These are phyloP conservation scores for Ectobius pallidus DNA, from an alignment of 2,888 invertebrate species.

Conservation along the genomic window DNA sequence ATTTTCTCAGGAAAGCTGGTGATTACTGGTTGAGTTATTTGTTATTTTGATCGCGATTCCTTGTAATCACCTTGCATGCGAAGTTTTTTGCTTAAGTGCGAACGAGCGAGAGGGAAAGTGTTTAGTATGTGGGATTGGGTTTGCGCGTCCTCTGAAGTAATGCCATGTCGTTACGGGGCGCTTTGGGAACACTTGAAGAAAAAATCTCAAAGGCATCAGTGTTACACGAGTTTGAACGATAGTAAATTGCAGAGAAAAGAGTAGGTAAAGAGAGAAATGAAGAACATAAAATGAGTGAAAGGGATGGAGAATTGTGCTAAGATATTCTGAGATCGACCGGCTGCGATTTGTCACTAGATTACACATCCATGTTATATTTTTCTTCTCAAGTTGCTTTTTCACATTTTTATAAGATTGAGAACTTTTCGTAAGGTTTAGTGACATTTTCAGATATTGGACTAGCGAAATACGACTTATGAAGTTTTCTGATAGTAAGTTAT, in stretches of 20 bases:
- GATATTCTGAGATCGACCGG: conserved; percentile 25
- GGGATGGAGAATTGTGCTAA: background rate
- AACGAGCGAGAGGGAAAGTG: background rate
- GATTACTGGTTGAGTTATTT: too few relatives aligned
- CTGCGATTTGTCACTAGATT: conserved; percentile 29
- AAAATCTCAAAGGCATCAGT: conserved; percentile 21
- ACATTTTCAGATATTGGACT: too few relatives aligned
- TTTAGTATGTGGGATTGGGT: background rate
- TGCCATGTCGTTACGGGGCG: background rate
- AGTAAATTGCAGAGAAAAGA: conserved; percentile 25
- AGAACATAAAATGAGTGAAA: conserved; percentile 4
- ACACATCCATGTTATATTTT: background rate
- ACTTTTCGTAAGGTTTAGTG: too few relatives aligned
- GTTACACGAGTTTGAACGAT: conserved; percentile 21
- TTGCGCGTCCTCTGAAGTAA: background rate
- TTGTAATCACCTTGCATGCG: too few relatives aligned
- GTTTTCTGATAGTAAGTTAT: too few relatives aligned
- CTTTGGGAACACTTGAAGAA: background rate
- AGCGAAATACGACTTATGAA: too few relatives aligned
- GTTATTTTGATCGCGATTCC: too few relatives aligned
- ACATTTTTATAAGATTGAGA: background rate
- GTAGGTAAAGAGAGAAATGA: conserved; percentile 31
- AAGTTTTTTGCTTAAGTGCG: too few relatives aligned
- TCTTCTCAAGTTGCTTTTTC: background rate
- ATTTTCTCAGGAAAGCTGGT: too few relatives aligned